Base-by-base conservation (phyloP, 2,113 vertebrate genomes). In the Peromyscus polionotus region DNA sequence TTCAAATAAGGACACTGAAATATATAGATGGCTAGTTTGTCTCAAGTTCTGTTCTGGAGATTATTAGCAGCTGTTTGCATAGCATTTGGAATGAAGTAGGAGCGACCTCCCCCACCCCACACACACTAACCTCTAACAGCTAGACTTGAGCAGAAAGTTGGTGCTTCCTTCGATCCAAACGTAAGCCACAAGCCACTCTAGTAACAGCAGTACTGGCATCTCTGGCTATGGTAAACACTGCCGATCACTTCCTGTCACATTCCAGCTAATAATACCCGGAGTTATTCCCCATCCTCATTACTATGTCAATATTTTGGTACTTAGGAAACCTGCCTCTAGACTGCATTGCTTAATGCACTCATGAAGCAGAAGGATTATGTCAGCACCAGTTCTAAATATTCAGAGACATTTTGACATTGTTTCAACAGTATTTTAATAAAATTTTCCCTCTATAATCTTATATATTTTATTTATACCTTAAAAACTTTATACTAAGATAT, bases 381-480 rank as follows among this genome's bases (percentile, higher is more conserved):
- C 8, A 59, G 51, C 87, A 31, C 16, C 68, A 16, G 31, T 39
- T 95, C 51, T 93, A 51, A 91, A 89, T 48, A 81, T 73, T 85
- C 33, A 63, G 39, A 81, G n/a, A 95, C 36, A 5, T 86, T 51
- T 83, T 65, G 45, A 75, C 4, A 26, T 51, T 67, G 54, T 87
- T 88, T 90, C 33, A 61, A 85, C 26, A 95, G 42, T 9, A 81
- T 88, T 65, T 93, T 73, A 67, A 57, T 83, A 91, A 93, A 70
- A 68, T 19, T 20, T 20, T 91, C 81, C 17, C 14, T 93, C 33
- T 42, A 14, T 65, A 75, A 45, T 95, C 57, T 86, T 93, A 77
- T 51, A 20, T 13, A 77, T 48, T 84, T 76, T 28, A 72, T 72
- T 51, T 65, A 54, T 81, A 80, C 36, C 45, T 79, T 88, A 6